Conservation (phyloP, 2,113 vertebrate genomes). For the Rana temporaria region DNA sequence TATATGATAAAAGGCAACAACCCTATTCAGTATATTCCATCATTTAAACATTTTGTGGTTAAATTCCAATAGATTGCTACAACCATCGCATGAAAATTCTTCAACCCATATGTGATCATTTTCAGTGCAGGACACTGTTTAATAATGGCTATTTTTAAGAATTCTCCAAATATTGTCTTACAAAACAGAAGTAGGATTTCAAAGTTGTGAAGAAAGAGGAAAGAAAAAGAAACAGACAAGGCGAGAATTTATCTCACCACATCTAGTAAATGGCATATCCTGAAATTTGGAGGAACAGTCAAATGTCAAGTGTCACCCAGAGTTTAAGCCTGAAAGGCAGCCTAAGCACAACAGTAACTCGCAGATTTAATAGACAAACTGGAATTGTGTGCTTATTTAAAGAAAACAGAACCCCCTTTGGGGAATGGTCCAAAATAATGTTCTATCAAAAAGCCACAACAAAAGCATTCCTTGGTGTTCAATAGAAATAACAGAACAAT, state of each 20-base stretch:
- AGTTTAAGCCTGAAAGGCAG: slow-evolving; percentile 17
- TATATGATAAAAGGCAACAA: no score
- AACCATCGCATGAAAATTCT: background rate
- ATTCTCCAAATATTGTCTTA: slow-evolving; percentile 21
- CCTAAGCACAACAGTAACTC: background rate
- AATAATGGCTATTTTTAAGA: slow-evolving; percentile 6
- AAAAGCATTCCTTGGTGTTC: background rate
- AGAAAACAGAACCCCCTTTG: background rate
- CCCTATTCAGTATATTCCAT: no score
- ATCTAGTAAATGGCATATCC: slow-evolving; percentile 28
- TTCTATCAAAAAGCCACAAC: background rate
- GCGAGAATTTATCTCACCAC: background rate
- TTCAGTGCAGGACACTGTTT: background rate
- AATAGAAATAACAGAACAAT: background rate
- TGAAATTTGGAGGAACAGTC: background rate
- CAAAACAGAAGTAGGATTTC: slow-evolving; percentile 13
- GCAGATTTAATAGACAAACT: background rate
- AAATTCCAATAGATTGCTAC: background rate
- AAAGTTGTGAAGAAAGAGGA: slow-evolving; percentile 1
- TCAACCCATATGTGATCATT: background rate
- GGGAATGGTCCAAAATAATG: background rate
- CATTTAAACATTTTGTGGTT: no score
- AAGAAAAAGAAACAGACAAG: slow-evolving; percentile 10
- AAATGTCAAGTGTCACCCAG: slow-evolving; percentile 16
- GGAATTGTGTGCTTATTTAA: background rate